Base-by-base conservation (phyloP, 2,888 invertebrate genomes). In the Lumbricus terrestris region DNA sequence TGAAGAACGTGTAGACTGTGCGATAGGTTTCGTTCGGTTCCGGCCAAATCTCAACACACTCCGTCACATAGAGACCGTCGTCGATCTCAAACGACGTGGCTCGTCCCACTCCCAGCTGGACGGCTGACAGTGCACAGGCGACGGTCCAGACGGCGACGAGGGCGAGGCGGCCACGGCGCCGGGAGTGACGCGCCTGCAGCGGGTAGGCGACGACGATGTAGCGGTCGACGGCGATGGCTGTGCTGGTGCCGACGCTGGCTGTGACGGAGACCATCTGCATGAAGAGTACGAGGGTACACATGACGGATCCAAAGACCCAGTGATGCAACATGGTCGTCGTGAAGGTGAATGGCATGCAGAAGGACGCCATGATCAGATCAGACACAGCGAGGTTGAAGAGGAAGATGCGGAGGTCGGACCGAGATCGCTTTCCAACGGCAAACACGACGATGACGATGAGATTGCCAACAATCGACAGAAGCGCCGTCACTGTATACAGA, bases 281-380 rank as follows among this genome's bases (percentile, higher is more conserved):
- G 93, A 94, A 96, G 92, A 94, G 95, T 89, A 95, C 95, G 18
- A 96, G 93, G 0, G 95, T 95, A 92, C 96, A 96, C 94, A 96
- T 95, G 88, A 94, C 93, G 5, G 94, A 94, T n/a, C 95, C 94
- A 93, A 96, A 96, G 47, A 95, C 93, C 96, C 96, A 96, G 42
- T 94, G 93, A 18, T 93, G 92, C 82, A 95, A 92, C 93, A 95
- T 94, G 82, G 95, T 95, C 93, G 94, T 94, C 16, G 95, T 95
- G 93, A 95, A 98, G 3, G 97, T 97, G 94, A 98, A 98, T 5
- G 98, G 98, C 92, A 98, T 97, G 95, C 98, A 98, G 93, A 98
- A 97, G 38, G 97, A 94, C 0, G 98, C 97, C 97, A 98, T 98
- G 90, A 98, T 95, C 91, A 98, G 97, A 94, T 98, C 98, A 82